Conservation (phyloP, 2,797 vertebrate species). For the Odontamblyopus lacepedii region DNA sequence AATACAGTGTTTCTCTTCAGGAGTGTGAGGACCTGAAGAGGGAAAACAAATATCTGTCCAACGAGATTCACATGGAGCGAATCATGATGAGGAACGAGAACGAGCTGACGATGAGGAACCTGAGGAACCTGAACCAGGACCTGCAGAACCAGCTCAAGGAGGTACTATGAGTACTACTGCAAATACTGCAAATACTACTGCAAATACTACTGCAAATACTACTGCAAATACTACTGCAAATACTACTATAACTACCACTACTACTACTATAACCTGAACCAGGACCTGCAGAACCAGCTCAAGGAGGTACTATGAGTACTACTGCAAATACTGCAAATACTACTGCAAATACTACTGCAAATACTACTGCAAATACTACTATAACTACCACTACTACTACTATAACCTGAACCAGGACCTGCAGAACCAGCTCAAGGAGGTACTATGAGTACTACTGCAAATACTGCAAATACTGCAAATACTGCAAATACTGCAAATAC, state of each 20-base stretch:
- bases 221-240: not conserved
- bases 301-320: not conserved
- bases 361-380: not conserved
- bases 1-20: constrained; percentile 44
- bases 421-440: not conserved
- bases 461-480: too few species aligned
- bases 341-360: not conserved
- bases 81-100: constrained; percentile 82
- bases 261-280: not conserved
- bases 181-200: not conserved
- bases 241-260: too few species aligned
- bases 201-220: too few species aligned
- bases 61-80: constrained; percentile 84
- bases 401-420: not conserved
- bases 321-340: too few species aligned
- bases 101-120: constrained; percentile 82
- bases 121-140: constrained; percentile 82
- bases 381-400: not conserved
- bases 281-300: not conserved
- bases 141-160: constrained; percentile 80
- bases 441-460: too few species aligned
- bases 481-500: too few species aligned
- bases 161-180: constrained; percentile 53
- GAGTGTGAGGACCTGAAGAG: constrained; percentile 84
- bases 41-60: constrained; percentile 80